Conservation (phyloP, 23 tunicate species). For the Halocynthia aurantium region DNA sequence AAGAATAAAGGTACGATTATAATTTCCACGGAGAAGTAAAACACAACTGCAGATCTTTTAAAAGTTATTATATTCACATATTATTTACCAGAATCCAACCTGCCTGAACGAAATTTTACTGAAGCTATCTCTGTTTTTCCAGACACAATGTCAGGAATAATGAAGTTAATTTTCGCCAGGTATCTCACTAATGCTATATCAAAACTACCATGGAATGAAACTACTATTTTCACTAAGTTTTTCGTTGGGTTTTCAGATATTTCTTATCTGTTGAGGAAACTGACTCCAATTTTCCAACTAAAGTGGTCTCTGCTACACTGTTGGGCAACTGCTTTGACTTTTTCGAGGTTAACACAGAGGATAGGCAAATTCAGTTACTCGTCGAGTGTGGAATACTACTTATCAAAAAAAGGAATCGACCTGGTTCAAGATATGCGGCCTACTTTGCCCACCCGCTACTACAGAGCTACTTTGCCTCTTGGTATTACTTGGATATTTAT, state of each 20-base stretch:
- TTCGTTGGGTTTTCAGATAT: too few relatives aligned
- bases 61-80: too few relatives aligned
- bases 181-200: too few relatives aligned
- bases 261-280: too few relatives aligned
- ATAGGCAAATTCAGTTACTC: neutral
- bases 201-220: too few relatives aligned
- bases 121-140: too few relatives aligned
- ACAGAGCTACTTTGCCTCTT: neutral
- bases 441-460: constrained; percentile 10
- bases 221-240: too few relatives aligned
- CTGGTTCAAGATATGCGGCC: neutral
- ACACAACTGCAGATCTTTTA: too few relatives aligned
- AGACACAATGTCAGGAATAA: too few relatives aligned
- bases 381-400: neutral
- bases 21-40: neutral
- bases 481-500: neutral
- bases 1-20: neutral
- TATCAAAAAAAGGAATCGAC: neutral
- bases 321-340: neutral
- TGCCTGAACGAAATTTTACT: too few relatives aligned
- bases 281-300: neutral
- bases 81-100: too few relatives aligned
- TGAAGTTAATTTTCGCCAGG: too few relatives aligned
- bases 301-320: neutral
- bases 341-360: neutral